These are phyloP conservation scores for Forficula auricularia DNA, from an alignment of 1,140 invertebrate species.

Conservation along the genomic window DNA sequence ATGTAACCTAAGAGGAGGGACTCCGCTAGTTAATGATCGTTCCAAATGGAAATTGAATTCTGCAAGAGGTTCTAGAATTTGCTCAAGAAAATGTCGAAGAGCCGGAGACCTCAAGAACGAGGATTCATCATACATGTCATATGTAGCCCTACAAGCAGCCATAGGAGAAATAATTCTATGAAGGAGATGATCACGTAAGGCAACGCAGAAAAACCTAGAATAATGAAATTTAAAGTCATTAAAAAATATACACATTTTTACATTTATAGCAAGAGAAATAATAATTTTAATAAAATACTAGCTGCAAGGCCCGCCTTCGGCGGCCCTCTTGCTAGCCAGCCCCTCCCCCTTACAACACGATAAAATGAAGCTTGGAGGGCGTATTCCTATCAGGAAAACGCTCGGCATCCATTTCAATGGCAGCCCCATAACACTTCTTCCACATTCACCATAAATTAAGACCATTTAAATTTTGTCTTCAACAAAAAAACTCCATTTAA, in stretches of 20 bases:
- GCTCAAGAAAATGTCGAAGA: conserved; percentile 70
- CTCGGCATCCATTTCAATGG: too few relatives aligned
- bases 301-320: too few relatives aligned
- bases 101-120: conserved; percentile 77
- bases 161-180: conserved; percentile 76
- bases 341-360: too few relatives aligned
- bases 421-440: too few relatives aligned
- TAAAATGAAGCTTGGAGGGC: too few relatives aligned
- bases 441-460: too few relatives aligned
- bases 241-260: conserved; percentile 5
- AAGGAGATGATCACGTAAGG: conserved; percentile 71
- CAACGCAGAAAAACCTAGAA: conserved; percentile 5
- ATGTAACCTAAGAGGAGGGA: conserved; percentile 22
- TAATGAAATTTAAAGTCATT: conserved; percentile 10
- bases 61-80: conserved; percentile 79
- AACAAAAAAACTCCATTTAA: too few relatives aligned
- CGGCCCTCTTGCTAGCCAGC: too few relatives aligned
- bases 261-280: not conserved
- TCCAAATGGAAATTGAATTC: conserved; percentile 86
- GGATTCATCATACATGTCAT: conserved; percentile 87
- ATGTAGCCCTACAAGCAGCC: conserved; percentile 64
- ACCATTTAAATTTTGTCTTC: too few relatives aligned
- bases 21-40: conserved; percentile 83
- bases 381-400: too few relatives aligned
- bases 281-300: too few relatives aligned